A percentile compares a stretch with the other conserved stretches of the same genome.
Conservation (phyloP, 2,888 invertebrate species). For the Dasypogon diadema region DNA sequence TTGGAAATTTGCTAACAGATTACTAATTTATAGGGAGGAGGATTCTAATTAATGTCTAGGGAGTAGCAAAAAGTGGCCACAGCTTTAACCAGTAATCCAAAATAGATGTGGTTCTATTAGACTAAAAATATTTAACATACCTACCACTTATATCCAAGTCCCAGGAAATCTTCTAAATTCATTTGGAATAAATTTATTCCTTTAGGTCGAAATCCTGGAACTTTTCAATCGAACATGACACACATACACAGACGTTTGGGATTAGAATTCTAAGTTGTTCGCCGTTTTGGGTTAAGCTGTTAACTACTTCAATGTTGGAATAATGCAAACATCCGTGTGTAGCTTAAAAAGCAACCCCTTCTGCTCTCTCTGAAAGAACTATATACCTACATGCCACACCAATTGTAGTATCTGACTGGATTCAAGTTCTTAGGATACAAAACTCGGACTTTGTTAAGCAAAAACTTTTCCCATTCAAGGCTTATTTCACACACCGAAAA, state of each 20-base stretch:
- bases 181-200: slow-evolving; percentile 8
- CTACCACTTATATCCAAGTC: too few relatives aligned
- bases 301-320: neutral
- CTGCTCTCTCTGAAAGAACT: neutral
- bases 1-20: too few relatives aligned
- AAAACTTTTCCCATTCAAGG: slow-evolving; percentile 10
- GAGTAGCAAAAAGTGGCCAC: too few relatives aligned
- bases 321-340: neutral
- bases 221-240: slow-evolving; percentile 31
- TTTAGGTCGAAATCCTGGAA: neutral
- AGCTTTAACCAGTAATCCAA: too few relatives aligned
- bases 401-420: slow-evolving; percentile 5
- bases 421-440: slow-evolving; percentile 6
- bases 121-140: too few relatives aligned
- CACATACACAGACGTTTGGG: neutral
- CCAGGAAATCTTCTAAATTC: neutral
- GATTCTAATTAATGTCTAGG: too few relatives aligned
- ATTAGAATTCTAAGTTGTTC: slow-evolving; percentile 33
- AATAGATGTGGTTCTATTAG: too few relatives aligned
- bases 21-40: too few relatives aligned
- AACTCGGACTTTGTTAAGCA: neutral
- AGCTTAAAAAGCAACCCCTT: neutral
- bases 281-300: neutral
- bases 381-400: neutral
- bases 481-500: neutral